phyloP scores from a whole-genome alignment of 2,113 vertebrate species.

The Fulica atra region DNA sequence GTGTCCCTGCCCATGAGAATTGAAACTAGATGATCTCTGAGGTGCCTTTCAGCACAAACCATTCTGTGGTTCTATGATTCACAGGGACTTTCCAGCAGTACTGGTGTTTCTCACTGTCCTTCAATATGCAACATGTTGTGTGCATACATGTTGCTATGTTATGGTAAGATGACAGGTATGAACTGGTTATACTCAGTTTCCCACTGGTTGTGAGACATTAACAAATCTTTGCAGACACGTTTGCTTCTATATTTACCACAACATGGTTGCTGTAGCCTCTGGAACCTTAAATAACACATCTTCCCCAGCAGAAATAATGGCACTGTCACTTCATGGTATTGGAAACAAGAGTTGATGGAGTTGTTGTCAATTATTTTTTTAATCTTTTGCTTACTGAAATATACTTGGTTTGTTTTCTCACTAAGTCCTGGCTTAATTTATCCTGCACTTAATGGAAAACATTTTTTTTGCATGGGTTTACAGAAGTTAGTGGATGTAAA shows the following conservation, averaged over 20 bases:
- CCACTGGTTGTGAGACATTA: accelerated
- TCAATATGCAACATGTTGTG: accelerated
- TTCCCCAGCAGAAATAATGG: accelerated
- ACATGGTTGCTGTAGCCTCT: accelerated
- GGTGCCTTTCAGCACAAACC: too few relatives aligned
- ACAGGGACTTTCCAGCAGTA: accelerated
- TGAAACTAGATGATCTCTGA: too few relatives aligned
- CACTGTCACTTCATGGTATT: accelerated
- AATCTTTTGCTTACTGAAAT: background rate
- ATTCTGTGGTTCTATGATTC: too few relatives aligned
- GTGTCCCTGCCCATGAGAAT: too few relatives aligned
- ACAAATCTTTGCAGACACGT: accelerated
- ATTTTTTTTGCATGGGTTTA: background rate
- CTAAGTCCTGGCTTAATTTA: background rate
- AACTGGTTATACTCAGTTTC: accelerated
- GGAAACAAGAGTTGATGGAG: too few relatives aligned
- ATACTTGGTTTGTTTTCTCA: background rate
- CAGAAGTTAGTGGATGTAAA: background rate
- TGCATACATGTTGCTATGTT: accelerated
- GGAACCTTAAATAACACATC: background rate
- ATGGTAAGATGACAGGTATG: accelerated
- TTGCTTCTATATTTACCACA: accelerated
- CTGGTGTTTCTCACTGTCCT: background rate
- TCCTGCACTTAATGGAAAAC: background rate
- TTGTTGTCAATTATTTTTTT: background rate